A percentile compares a stretch with the other conserved stretches of the same genome.
phyloP scores from a whole-genome alignment of 2,113 vertebrate genomes.

The Macquaria australasica region DNA sequence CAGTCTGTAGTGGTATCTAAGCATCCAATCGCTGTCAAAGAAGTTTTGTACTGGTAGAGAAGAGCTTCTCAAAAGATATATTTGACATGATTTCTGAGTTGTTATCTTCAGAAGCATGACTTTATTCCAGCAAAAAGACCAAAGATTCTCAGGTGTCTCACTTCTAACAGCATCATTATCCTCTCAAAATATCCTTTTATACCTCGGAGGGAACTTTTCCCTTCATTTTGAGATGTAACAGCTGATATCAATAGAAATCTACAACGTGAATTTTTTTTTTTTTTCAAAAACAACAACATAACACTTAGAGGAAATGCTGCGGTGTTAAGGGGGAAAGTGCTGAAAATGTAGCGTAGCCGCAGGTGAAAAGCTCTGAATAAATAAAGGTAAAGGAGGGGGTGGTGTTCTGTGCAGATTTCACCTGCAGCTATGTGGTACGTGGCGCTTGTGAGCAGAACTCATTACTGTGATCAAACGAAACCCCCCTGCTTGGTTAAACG shows the following conservation, averaged over 20 bases:
- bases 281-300: conserved; percentile 31
- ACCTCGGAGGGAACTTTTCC: background rate
- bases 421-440: conserved; percentile 73
- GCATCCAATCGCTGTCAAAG: background rate
- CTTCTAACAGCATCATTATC: background rate
- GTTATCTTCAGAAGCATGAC: background rate
- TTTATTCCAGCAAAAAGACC: background rate
- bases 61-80: background rate
- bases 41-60: background rate
- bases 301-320: conserved; percentile 25
- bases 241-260: conserved; percentile 33
- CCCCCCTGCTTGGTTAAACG: conserved; percentile 71
- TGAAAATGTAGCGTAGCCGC: conserved; percentile 22
- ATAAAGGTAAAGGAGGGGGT: conserved; percentile 48
- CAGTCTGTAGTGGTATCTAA: background rate
- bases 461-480: conserved; percentile 82
- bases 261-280: background rate
- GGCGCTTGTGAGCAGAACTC: conserved; percentile 75
- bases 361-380: conserved; percentile 65
- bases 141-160: background rate
- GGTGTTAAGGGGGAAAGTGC: conserved; percentile 50
- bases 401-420: conserved; percentile 47
- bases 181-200: background rate
- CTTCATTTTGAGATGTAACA: conserved; percentile 3
- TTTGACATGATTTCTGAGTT: background rate